Evolutionary conservation across 1,140 invertebrate genomes (phyloP), one percentile per base, ranked within the genome.

Genomic region (Drosophila busckii): DNA sequence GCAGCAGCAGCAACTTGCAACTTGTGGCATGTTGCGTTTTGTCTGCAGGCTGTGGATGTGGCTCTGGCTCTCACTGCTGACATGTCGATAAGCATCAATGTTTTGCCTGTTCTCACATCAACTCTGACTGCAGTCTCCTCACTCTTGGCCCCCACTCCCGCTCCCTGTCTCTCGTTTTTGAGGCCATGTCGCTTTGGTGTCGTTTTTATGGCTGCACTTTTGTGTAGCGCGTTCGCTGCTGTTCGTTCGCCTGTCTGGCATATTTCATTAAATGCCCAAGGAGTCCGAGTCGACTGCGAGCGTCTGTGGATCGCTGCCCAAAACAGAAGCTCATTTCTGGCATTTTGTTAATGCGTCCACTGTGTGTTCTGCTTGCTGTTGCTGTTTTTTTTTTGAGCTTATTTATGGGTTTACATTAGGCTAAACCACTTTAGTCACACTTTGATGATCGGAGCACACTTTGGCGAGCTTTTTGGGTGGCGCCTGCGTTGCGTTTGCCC

Each of bases 401-500:
- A 85, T 85, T 85, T 85, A 85, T 85, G 82, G 82, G 75, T 82
- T 85, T 85, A 85, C 82, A 85, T 85, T 85, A 85, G 82, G 82
- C 82, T 85, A 85, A 84, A 85, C 82, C 82, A 85, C 66, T 85
- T 85, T 85, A 85, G 82, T 85, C 82, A 85, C 82, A 85, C 82
- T 85, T 85, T 85, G 76, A 83, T 85, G 62, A 83, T 82, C 75
- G 68, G 69, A 9, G 13, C 32, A 5, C 23, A 1, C 10, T 32
- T 10, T 80, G 75, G 70, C 70, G 62, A 76, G 42, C 68, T 71
- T 78, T 78, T 76, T 76, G 67, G 71, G 56, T 78, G 68, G 58
- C 58, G 53, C 31, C 41, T 46, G 49, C 29, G 35, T 15, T 46
- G 44, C 44, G 48, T 46, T 49, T 46, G 59, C 48, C 23, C 31